phyloP scores from a whole-genome alignment of 1,140 invertebrate genomes.

The Drosophila leontia region DNA sequence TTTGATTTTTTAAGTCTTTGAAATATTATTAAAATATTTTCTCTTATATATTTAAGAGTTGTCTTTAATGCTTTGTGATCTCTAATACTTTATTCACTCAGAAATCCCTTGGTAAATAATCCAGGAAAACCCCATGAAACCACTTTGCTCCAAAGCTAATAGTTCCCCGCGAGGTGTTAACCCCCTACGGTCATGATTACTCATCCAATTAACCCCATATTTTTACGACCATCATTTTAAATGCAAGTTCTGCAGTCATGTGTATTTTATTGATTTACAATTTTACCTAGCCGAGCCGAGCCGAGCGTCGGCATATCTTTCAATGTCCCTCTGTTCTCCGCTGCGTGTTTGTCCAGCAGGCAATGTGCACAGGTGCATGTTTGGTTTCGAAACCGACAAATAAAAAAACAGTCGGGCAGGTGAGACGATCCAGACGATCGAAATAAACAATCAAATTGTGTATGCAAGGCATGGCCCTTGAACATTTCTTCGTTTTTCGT shows the following conservation, averaged over 20 bases:
- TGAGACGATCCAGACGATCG: constrained; percentile 37
- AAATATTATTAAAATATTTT: no score
- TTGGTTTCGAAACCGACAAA: constrained; percentile 51
- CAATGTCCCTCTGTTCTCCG: neutral
- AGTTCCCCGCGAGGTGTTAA: neutral
- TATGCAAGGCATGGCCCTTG: constrained; percentile 67
- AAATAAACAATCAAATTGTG: constrained; percentile 69
- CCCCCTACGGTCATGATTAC: constrained; percentile 1
- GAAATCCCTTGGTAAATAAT: neutral
- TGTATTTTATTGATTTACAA: constrained; percentile 30
- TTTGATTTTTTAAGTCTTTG: no score
- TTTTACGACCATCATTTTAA: neutral
- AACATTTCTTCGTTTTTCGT: constrained; percentile 36
- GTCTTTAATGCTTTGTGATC: neutral
- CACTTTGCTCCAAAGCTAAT: neutral
- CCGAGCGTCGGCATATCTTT: constrained; percentile 1
- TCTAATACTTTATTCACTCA: neutral
- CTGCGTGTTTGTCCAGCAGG: constrained; percentile 34
- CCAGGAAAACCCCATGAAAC: neutral
- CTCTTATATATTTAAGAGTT: no score
- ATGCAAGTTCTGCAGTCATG: constrained; percentile 5
- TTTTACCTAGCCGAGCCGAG: constrained; percentile 21
- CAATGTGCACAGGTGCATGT: constrained; percentile 51
- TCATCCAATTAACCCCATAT: constrained; percentile 28
- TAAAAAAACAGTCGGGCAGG: constrained; percentile 13